phyloP scores from a whole-genome alignment of 2,888 invertebrate genomes.

The Ferdinandea cuprea region DNA sequence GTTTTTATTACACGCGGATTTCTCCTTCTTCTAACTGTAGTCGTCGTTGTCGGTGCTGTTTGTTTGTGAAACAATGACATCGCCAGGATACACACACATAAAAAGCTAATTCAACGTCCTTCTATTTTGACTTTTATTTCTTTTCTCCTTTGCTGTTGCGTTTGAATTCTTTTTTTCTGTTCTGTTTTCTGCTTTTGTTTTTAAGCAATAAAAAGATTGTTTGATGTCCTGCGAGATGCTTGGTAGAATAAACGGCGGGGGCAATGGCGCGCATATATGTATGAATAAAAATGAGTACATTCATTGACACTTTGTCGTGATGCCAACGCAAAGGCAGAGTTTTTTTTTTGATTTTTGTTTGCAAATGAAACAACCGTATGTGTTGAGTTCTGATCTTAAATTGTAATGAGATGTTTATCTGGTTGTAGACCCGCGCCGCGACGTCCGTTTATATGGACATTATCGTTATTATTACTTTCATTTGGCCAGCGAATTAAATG shows the following conservation, averaged over 20 bases:
- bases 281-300: constrained; percentile 56
- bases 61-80: constrained; percentile 45
- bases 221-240: constrained; percentile 62
- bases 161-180: background rate
- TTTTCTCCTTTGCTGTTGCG: background rate
- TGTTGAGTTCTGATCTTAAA: constrained; percentile 51
- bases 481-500: constrained; percentile 53
- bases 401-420: constrained; percentile 71
- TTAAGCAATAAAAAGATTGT: constrained; percentile 66
- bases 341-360: background rate
- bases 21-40: too few relatives aligned
- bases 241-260: constrained; percentile 8
- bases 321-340: constrained; percentile 3
- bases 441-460: constrained; percentile 52
- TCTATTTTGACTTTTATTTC: constrained; percentile 58
- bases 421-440: background rate
- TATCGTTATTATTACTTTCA: constrained; percentile 64
- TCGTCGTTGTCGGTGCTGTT: constrained; percentile 35
- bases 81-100: constrained; percentile 17
- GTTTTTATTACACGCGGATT: constrained; percentile 69
- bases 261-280: background rate
- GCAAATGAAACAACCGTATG: constrained; percentile 14
- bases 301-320: constrained; percentile 54
- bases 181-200: constrained; percentile 17
- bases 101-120: constrained; percentile 42